Evolutionary conservation across 2,113 vertebrate species (phyloP).

Genomic region (Tricholaema leucomelas): DNA sequence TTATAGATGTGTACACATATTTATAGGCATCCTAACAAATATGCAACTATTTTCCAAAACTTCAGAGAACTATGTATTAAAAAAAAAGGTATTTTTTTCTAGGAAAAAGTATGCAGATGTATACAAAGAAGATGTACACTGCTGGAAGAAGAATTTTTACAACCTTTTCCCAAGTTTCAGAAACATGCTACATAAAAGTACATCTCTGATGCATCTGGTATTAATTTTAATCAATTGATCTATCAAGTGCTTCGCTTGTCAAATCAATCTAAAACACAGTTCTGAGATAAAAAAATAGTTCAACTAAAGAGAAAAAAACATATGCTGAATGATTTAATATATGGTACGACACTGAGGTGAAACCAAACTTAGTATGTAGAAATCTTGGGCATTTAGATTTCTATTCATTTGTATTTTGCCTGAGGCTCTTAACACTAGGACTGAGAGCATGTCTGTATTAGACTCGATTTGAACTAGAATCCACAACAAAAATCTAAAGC

Average conservation of each 20-base stretch:
- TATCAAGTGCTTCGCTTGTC: background rate
- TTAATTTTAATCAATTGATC: background rate
- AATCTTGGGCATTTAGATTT: background rate
- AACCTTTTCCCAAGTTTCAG: background rate
- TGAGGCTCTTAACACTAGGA: background rate
- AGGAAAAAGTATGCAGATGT: background rate
- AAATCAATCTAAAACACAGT: background rate
- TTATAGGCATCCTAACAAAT: background rate
- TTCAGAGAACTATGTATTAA: background rate
- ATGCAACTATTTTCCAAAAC: background rate
- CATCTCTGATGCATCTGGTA: background rate
- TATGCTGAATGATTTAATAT: background rate
- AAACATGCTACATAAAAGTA: background rate
- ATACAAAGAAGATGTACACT: background rate
- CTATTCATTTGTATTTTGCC: background rate
- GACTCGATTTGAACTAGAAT: background rate
- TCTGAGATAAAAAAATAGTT: background rate
- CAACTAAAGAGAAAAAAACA: background rate
- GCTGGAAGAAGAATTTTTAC: background rate
- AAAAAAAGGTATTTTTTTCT: background rate
- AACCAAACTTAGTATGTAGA: background rate
- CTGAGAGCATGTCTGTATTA: background rate
- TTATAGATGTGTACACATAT: no score
- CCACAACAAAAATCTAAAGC: background rate
- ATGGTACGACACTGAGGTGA: background rate